Base-by-base conservation (phyloP, 2,888 invertebrate genomes). In the Drosophila percnosoma region DNA sequence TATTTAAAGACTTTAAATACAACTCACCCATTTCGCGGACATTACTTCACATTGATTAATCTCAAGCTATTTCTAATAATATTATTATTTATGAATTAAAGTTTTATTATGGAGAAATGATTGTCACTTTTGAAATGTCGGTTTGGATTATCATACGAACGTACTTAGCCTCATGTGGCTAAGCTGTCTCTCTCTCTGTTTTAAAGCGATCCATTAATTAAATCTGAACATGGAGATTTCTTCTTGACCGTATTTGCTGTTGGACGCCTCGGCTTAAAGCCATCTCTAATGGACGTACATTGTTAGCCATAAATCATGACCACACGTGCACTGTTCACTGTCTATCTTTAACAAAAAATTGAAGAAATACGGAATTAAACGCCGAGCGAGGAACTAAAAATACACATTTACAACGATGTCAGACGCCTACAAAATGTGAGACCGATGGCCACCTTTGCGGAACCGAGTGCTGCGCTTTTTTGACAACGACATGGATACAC, bases 271-370 rank as follows among this genome's bases (percentile, higher is more conserved):
- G 73, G 77, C 82, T 80, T 78, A 68, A 80, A 78, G 81, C 81
- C 85, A 75, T 75, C 82, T 89, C 87, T 87, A 87, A 87, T 87
- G 87, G 89, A 89, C 82, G 78, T 89, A 78, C 85, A 87, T 82
- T 85, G 85, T 78, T 76, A 68, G 75, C 87, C 66, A 87, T 87
- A 89, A 86, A 87, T 87, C 87, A 87, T 86, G 84, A 70, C 78
- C 86, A 73, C 80, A 76, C 87, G 73, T 80, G 79, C 78, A 79
- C 61, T 40, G 61, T 65, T 65, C 74, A 58, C 65, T 76, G 67
- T 65, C 65, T 61, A 73, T 71, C 57, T 71, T 29, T 38, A 66
- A 57, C 27, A 65, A 72, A 53, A 75, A 75, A 61, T 87, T 75
- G 64, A 75, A 78, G 82, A 86, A 76, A 78, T 72, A 75, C 73